Evolutionary conservation across 1,140 invertebrate genomes (phyloP), one percentile per base, ranked within the genome.

Genomic region (Doryteuthis pealeii): DNA sequence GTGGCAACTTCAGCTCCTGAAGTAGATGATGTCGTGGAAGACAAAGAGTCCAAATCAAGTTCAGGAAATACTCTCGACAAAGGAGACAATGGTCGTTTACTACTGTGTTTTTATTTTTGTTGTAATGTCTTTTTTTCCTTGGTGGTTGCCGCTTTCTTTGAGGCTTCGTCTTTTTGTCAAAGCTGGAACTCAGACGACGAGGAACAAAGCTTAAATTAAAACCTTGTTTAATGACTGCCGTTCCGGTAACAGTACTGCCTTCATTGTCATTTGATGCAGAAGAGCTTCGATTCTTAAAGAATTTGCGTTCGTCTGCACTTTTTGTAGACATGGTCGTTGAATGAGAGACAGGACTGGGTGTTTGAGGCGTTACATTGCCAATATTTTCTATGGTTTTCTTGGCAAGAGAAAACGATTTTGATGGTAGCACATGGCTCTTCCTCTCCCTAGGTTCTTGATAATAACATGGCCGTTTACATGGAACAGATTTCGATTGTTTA

Each of bases 131-230:
- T 62, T 62, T 62, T 18, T 18, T 22, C 5, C 18, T 22, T 62
- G 10, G 10, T 15, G 54, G 18, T 28, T 12, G 6, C 10, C 12
- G 18, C 54, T 62, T 8, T 62, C 26, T 12, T 18, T 8, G 54
- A 22, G 3, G 54, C 18, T 5, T 6, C 10, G 0, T 28, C 30
- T 32, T 68, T 68, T 68, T 68, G 5, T 68, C 66, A 31, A 68
- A 68, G 30, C 66, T 68, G 30, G 66, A 26, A 22, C 66, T 68
- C 26, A 68, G 28, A 26, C 66, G 28, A 32, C 66, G 66, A 32
- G 66, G 66, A 0, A 68, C 66, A 68, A 68, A 68, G 10, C 30
- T 68, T 10, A 30, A 68, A 30, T 32, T 68, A 32, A 68, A 68
- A 2, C 66, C 66, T 33, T 30, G 32, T 22, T 32, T 30, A 2